phyloP scores from a whole-genome alignment of 30 jellyfish, hydroid and myxozoan species.

The Aurelia sp. region DNA sequence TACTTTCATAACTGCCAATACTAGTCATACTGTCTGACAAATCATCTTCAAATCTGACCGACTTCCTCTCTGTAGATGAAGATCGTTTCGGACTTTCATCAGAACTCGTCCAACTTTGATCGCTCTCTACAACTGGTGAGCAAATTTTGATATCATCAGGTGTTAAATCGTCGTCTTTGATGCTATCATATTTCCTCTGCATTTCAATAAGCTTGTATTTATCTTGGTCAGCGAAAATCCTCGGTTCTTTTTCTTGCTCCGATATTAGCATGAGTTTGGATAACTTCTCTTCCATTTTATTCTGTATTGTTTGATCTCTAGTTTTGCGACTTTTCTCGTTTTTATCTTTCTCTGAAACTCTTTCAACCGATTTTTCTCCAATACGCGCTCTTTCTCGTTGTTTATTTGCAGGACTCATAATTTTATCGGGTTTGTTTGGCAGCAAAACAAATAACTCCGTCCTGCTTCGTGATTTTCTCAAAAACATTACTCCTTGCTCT shows the following conservation, averaged over 20 bases:
- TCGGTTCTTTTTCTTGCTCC: neutral
- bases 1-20: neutral
- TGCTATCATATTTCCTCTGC: slow-evolving; percentile 32
- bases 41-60: slow-evolving; percentile 50
- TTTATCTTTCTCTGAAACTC: neutral
- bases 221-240: neutral
- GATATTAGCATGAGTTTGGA: slow-evolving; percentile 5
- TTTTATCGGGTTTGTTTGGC: slow-evolving; percentile 30
- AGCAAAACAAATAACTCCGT: slow-evolving; percentile 30
- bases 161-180: neutral
- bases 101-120: slow-evolving; percentile 43
- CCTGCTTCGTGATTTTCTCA: slow-evolving; percentile 28
- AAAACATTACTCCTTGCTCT: slow-evolving; percentile 8
- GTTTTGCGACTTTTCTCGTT: neutral
- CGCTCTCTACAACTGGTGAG: slow-evolving; percentile 13
- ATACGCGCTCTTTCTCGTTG: neutral
- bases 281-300: neutral
- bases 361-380: neutral
- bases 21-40: neutral
- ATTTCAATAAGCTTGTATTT: slow-evolving; percentile 1
- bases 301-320: neutral
- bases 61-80: slow-evolving; percentile 19
- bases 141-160: neutral
- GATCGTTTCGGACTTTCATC: slow-evolving; percentile 1
- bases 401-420: slow-evolving; percentile 4